A percentile compares a stretch with the other conserved stretches of the same genome.
These are phyloP conservation scores for Cinara cedri DNA, from an alignment of 2,888 invertebrate species.

Conservation along the genomic window DNA sequence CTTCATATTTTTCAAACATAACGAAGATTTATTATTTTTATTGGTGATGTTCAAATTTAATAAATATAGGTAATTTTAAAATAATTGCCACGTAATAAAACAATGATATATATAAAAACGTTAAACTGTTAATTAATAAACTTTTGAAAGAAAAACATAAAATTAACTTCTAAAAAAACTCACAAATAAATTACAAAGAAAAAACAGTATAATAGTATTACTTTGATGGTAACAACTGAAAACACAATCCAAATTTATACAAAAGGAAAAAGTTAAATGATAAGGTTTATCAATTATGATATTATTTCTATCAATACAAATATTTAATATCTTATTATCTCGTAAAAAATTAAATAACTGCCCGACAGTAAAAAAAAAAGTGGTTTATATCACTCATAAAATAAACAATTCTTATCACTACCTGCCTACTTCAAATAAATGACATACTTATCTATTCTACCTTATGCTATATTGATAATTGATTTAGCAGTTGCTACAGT, in stretches of 20 bases:
- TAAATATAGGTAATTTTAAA: not conserved
- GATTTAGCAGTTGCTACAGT: no score
- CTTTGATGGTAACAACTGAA: not conserved
- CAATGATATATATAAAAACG: not conserved
- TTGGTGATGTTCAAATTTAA: not conserved
- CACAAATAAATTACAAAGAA: not conserved
- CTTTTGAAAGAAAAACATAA: not conserved
- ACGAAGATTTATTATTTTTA: not conserved
- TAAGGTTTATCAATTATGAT: constrained; percentile 14
- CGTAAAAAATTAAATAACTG: no score
- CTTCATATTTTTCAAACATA: constrained; percentile 32
- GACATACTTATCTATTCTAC: no score
- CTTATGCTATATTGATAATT: no score
- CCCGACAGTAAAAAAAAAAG: no score
- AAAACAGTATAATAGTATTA: not conserved
- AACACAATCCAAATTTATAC: not conserved
- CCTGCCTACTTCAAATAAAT: no score
- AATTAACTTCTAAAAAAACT: not conserved
- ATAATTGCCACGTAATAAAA: constrained; percentile 11
- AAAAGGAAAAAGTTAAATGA: constrained; percentile 14
- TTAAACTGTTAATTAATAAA: not conserved
- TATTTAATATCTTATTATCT: not conserved
- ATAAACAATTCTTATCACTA: no score
- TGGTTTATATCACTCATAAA: no score
- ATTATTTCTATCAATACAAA: not conserved